A percentile compares a stretch with the other conserved stretches of the same genome.
These are phyloP conservation scores for Protobothrops flavoviridis DNA, from an alignment of 2,113 vertebrate genomes.

Conservation along the genomic window DNA sequence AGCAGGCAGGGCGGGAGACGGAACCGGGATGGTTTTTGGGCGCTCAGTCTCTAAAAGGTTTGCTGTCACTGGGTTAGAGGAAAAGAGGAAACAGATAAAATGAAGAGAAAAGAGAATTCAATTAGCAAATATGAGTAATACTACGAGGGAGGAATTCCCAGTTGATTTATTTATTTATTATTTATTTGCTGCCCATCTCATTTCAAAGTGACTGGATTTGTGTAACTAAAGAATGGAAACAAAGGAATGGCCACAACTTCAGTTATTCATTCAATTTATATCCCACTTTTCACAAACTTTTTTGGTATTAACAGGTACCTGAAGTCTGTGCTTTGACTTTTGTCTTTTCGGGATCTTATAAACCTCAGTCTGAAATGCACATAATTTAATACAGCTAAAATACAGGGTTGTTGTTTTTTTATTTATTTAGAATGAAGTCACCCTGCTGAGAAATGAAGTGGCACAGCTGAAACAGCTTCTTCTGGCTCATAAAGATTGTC, in stretches of 20 bases:
- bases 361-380: conserved; percentile 58
- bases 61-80: neutral
- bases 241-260: conserved; percentile 35
- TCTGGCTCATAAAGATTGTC: conserved; percentile 99
- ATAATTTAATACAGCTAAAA: conserved; percentile 66
- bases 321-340: conserved; percentile 48
- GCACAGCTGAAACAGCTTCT: conserved; percentile 99
- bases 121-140: neutral
- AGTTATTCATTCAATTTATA: neutral
- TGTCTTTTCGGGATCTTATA: conserved; percentile 61
- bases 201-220: neutral
- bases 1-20: no score
- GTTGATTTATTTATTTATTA: neutral
- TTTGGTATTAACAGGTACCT: neutral
- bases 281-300: conserved; percentile 8
- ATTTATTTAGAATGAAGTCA: conserved; percentile 89
- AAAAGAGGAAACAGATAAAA: neutral
- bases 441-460: conserved; percentile 99
- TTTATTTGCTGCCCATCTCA: neutral
- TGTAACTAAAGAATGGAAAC: neutral
- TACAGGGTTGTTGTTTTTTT: conserved; percentile 58
- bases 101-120: neutral
- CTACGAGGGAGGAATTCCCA: neutral
- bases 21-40: no score
- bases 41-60: no score